phyloP scores from a whole-genome alignment of 2,113 vertebrate species.

The Psammodynastes pulverulentus region DNA sequence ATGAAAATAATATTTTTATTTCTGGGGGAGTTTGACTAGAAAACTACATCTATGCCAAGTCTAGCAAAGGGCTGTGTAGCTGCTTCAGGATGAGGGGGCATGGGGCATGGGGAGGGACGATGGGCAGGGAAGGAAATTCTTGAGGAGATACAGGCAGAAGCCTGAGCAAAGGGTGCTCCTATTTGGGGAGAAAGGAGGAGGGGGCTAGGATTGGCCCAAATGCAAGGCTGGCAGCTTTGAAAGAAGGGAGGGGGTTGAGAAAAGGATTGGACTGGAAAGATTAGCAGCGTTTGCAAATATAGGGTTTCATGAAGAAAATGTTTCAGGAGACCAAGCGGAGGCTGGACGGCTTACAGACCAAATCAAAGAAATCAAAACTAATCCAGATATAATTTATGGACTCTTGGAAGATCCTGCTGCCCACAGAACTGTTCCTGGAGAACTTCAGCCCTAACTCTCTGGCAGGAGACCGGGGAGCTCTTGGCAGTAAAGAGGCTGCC shows the following conservation, averaged over 20 bases:
- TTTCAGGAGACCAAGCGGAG: neutral
- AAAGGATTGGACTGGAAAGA: neutral
- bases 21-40: neutral
- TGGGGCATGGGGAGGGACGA: neutral
- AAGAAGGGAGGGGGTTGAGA: neutral
- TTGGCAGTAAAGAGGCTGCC: fast-evolving
- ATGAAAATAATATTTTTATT: neutral
- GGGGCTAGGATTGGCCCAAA: neutral
- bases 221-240: neutral
- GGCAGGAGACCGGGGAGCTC: neutral
- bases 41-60: neutral
- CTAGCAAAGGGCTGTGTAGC: neutral
- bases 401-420: neutral
- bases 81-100: fast-evolving
- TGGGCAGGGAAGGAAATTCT: neutral
- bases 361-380: neutral
- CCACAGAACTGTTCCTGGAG: neutral
- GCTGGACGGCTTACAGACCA: neutral
- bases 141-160: neutral
- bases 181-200: neutral
- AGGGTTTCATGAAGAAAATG: neutral
- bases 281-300: neutral
- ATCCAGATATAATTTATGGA: neutral
- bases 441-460: neutral
- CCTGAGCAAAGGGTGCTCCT: neutral